A percentile compares a stretch with the other conserved stretches of the same genome.
Evolutionary conservation across 1,140 invertebrate genomes (phyloP).

Genomic region (Pachyrhynchus sulphureomaculatus): DNA sequence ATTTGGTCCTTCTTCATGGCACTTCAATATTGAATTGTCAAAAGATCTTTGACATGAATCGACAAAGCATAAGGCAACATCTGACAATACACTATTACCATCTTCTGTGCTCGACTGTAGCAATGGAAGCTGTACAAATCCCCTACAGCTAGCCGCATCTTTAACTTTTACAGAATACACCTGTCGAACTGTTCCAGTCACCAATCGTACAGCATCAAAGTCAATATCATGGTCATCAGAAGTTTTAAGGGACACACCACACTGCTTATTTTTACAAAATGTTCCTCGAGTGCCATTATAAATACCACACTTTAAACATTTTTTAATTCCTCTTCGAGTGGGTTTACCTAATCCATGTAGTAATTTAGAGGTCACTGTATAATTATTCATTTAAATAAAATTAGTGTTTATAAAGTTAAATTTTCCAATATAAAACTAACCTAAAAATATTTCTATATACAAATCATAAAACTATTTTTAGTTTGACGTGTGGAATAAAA

Average conservation of each 20-base stretch:
- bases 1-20: constrained; percentile 54
- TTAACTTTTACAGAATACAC: constrained; percentile 71
- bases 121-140: constrained; percentile 72
- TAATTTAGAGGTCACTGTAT: constrained; percentile 4
- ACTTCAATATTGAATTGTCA: constrained; percentile 59
- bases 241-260: constrained; percentile 70
- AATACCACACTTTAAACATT: constrained; percentile 77
- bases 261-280: constrained; percentile 76
- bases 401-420: too few relatives aligned
- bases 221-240: constrained; percentile 63
- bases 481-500: too few relatives aligned
- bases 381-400: constrained; percentile 5
- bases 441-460: too few relatives aligned
- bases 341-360: constrained; percentile 42
- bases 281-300: constrained; percentile 74
- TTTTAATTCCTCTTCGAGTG: constrained; percentile 59
- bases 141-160: constrained; percentile 69
- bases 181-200: constrained; percentile 62
- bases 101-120: constrained; percentile 54
- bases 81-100: constrained; percentile 53
- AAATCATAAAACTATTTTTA: too few relatives aligned
- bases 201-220: constrained; percentile 70
- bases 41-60: constrained; percentile 63
- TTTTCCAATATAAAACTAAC: too few relatives aligned
- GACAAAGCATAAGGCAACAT: constrained; percentile 67